Base-by-base conservation (phyloP, 2,888 invertebrate genomes). In the Iphiclides podalirius region DNA sequence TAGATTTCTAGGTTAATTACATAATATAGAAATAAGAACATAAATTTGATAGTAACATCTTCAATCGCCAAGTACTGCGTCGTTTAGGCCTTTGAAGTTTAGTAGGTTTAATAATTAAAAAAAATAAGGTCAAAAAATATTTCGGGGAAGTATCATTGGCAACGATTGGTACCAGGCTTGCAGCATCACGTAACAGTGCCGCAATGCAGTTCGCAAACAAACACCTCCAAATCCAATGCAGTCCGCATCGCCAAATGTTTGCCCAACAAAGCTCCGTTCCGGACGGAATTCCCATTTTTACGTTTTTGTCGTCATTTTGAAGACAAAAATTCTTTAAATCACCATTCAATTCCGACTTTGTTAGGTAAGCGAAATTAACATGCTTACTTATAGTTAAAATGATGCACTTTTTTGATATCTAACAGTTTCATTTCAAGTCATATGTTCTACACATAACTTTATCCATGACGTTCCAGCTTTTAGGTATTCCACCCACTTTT, bases 151-250 rank as follows among this genome's bases (percentile, higher is more conserved):
- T 11, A 33, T 26, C 11, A 35, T 49, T 43, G 48, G 48, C 48
- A 43, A 33, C 37, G 34, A 23, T 16, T 16, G 38, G 15, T 15
- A 38, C 38, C 43, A 44, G 44, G 28, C 26, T 12, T 20, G 28
- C 46, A 46, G 47, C 38, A 34, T 43, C 48, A 43, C 43, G 48
- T 49, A 49, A 49, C 36, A 37, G 38, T 43, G 38, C 34, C 48
- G 48, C 48, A 49, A 38, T 49, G 48, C 48, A 43, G 43, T 9
- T 23, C 12, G 23, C 26, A 33, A 7, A 17, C 38, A 33, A 34
- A 26, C 38, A 38, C 20, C 37, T 38, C 20, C 15, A 6, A 11
- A 12, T 23, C 6, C 28, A 38, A 23, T 43, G 43, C 43, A 49
- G 14, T 42, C 37, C 42, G 37, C 42, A 42, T 38, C 15, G 37